A percentile compares a stretch with the other conserved stretches of the same genome.
These are phyloP conservation scores for Syngnathus rostellatus DNA, from an alignment of 2,797 vertebrate species.

Conservation along the genomic window DNA sequence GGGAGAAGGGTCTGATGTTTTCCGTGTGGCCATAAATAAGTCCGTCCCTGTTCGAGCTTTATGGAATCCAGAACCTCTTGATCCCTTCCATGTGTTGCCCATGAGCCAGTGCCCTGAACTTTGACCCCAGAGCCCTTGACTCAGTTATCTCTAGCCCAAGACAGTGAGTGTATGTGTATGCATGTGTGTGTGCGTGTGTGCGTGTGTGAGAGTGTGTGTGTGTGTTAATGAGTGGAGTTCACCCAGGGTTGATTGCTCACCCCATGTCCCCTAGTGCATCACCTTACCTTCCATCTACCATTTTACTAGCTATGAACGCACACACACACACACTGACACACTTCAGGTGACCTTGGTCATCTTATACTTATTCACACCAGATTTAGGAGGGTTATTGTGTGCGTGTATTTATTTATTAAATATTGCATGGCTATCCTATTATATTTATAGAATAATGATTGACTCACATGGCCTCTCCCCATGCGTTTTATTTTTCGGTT, in stretches of 20 bases:
- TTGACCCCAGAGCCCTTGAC: slow-evolving; percentile 50
- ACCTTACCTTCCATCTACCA: slow-evolving; percentile 43
- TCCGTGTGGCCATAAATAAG: slow-evolving; percentile 60
- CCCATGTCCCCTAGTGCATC: slow-evolving; percentile 27
- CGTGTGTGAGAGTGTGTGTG: slow-evolving; percentile 11
- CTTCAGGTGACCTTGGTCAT: background rate
- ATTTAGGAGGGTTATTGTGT: background rate
- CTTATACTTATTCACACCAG: background rate
- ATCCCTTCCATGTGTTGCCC: slow-evolving; percentile 72
- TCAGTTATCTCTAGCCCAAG: slow-evolving; percentile 60
- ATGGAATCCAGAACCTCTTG: slow-evolving; percentile 70
- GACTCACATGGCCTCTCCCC: too few species aligned
- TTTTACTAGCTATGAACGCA: slow-evolving; percentile 57
- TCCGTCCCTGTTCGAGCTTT: slow-evolving; percentile 53
- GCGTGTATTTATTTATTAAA: too few species aligned
- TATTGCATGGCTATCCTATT: too few species aligned
- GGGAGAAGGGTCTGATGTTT: slow-evolving; percentile 45
- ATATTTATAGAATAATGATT: background rate
- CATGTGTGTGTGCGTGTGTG: slow-evolving; percentile 6
- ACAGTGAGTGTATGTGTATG: slow-evolving; percentile 18
- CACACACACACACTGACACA: slow-evolving; percentile 15
- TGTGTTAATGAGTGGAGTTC: slow-evolving; percentile 25
- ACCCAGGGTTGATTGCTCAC: slow-evolving; percentile 48
- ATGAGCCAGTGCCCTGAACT: slow-evolving; percentile 56
- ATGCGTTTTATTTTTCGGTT: slow-evolving; percentile 6